Evolutionary conservation across 2,113 vertebrate genomes (phyloP).

Genomic region (Pterocles orientalis): DNA sequence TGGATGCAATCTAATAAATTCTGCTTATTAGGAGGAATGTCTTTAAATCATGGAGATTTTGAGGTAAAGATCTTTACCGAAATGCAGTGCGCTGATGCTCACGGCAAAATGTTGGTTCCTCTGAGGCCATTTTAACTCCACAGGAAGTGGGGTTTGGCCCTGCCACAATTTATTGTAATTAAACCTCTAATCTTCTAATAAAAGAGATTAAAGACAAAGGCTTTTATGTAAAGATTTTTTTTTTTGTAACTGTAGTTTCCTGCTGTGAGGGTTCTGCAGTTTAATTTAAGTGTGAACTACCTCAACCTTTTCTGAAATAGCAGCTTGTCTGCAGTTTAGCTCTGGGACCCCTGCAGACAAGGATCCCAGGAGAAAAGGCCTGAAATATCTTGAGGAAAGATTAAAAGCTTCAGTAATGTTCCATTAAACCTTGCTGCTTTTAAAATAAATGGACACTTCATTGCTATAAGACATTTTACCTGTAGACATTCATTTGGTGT

Average conservation of each 20-base stretch:
- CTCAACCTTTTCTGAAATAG: conserved; percentile 45
- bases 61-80: neutral
- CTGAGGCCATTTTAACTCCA: neutral
- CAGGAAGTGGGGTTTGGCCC: neutral
- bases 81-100: neutral
- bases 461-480: conserved; percentile 59
- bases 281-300: conserved; percentile 34
- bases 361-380: conserved; percentile 50
- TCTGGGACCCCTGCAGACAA: conserved; percentile 38
- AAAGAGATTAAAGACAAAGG: conserved; percentile 11
- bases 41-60: neutral
- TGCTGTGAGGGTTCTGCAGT: conserved; percentile 20
- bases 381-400: conserved; percentile 69
- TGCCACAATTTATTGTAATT: neutral
- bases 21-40: neutral
- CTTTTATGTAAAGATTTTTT: neutral
- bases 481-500: conserved; percentile 41
- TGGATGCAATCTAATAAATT: neutral
- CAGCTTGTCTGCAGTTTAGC: conserved; percentile 39
- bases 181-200: neutral
- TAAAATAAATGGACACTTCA: conserved; percentile 70
- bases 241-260: conserved; percentile 46
- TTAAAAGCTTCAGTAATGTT: conserved; percentile 78
- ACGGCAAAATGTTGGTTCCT: neutral
- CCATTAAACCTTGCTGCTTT: conserved; percentile 70